These are phyloP conservation scores for Parauchenoglanis ngamensis DNA, from an alignment of 2,797 vertebrate genomes.

Conservation along the genomic window DNA sequence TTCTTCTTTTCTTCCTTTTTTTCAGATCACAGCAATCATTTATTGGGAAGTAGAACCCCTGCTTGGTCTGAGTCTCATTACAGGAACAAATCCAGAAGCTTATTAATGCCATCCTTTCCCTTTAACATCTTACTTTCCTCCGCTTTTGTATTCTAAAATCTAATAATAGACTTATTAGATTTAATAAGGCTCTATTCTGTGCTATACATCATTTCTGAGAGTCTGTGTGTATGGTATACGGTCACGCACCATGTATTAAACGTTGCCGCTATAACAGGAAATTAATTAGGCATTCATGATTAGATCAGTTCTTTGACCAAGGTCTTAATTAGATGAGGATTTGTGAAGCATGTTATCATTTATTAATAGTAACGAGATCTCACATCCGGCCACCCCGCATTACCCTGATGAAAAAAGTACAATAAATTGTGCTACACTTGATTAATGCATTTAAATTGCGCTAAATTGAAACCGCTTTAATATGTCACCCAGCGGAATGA, in stretches of 20 bases:
- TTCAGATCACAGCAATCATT: not conserved
- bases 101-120: not conserved
- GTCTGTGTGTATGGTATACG: not conserved
- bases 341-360: conserved; percentile 45
- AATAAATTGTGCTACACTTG: not conserved
- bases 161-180: not conserved
- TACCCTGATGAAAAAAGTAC: not conserved
- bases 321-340: conserved; percentile 50
- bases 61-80: not conserved
- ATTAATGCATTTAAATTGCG: not conserved
- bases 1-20: not conserved
- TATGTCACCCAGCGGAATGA: not conserved
- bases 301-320: conserved; percentile 54
- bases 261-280: conserved; percentile 21
- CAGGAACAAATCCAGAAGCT: not conserved
- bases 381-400: not conserved
- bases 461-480: not conserved
- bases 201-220: not conserved
- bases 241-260: conserved; percentile 7
- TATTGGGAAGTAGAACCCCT: not conserved
- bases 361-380: conserved; percentile 23
- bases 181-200: too few species aligned
- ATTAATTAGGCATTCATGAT: conserved; percentile 50
- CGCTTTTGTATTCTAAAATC: not conserved
- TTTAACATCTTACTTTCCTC: not conserved